A percentile compares a stretch with the other conserved stretches of the same genome.
These are phyloP conservation scores for Drymonia ruficornis DNA, from an alignment of 2,888 invertebrate genomes.

Conservation along the genomic window DNA sequence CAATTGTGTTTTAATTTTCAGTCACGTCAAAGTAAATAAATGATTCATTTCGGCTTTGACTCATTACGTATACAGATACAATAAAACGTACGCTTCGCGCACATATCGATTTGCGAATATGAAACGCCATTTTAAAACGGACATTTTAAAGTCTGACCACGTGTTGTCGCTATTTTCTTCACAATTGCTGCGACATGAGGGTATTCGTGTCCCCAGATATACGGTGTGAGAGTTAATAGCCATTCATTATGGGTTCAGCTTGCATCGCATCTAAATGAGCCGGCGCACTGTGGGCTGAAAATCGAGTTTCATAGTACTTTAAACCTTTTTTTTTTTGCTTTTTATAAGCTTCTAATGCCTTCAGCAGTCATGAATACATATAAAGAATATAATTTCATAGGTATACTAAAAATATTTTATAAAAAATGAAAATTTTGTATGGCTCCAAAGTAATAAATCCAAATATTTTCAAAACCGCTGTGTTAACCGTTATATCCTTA, in stretches of 20 bases:
- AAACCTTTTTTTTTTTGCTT: too few species aligned
- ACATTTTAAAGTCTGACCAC: conserved; percentile 30
- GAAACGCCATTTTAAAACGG: conserved; percentile 23
- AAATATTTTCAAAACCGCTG: too few species aligned
- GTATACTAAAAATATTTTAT: too few species aligned
- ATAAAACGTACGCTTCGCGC: conserved; percentile 10
- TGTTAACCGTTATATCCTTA: too few species aligned
- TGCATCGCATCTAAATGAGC: conserved; percentile 58
- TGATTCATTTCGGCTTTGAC: conserved; percentile 27
- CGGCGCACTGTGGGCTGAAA: conserved; percentile 32
- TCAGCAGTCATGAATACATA: too few species aligned
- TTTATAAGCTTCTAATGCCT: too few species aligned
- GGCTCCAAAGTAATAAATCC: too few species aligned
- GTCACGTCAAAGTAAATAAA: conserved; percentile 18
- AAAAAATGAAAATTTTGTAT: too few species aligned
- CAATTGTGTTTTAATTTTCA: conserved; percentile 9
- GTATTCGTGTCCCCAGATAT: conserved; percentile 50
- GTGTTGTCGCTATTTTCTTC: conserved; percentile 54
- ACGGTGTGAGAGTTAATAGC: conserved; percentile 54
- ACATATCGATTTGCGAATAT: conserved; percentile 6
- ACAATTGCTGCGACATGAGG: conserved; percentile 47
- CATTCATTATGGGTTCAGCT: conserved; percentile 51
- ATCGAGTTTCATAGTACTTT: too few species aligned
- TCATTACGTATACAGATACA: conserved; percentile 17
- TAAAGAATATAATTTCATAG: too few species aligned